Conservation (phyloP, 2,797 vertebrate genomes). For the Typhlichthys subterraneus region DNA sequence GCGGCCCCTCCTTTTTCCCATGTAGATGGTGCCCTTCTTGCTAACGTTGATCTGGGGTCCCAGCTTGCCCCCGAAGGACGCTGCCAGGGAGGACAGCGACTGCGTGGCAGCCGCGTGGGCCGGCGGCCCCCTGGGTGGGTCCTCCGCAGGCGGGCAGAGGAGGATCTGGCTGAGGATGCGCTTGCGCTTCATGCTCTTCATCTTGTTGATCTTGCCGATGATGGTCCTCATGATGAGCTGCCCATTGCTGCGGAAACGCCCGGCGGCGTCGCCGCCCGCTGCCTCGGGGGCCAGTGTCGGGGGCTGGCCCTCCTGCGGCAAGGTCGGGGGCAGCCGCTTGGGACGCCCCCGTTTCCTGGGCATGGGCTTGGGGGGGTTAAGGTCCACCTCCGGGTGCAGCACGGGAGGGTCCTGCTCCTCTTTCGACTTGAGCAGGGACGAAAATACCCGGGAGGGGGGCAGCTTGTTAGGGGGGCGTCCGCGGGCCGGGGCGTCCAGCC, state of each 20-base stretch:
- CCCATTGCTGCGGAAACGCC: conserved; percentile 85
- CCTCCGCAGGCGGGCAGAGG: conserved; percentile 75
- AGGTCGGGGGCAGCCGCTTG: conserved; percentile 88
- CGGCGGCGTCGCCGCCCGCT: conserved; percentile 77
- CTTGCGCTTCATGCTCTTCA: conserved; percentile 97
- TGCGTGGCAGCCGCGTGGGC: conserved; percentile 67
- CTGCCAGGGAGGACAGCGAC: conserved; percentile 89
- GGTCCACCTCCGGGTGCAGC: conserved; percentile 94
- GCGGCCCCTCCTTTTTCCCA: conserved; percentile 95
- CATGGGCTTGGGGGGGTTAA: conserved; percentile 88
- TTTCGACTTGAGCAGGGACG: conserved; percentile 88
- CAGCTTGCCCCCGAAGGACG: conserved; percentile 91
- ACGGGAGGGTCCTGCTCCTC: conserved; percentile 95
- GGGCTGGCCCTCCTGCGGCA: conserved; percentile 88
- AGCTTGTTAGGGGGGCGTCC: conserved; percentile 86
- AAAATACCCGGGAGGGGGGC: conserved; percentile 90
- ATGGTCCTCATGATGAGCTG: conserved; percentile 97
- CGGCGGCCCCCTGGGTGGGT: conserved; percentile 59
- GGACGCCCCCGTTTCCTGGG: conserved; percentile 95
- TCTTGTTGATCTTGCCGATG: conserved; percentile 98
- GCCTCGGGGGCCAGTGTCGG: conserved; percentile 87
- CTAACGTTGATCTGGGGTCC: conserved; percentile 98
- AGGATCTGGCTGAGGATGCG: conserved; percentile 94
- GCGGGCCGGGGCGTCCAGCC: conserved; percentile 84
- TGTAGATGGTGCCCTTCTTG: conserved; percentile 99